Conservation (phyloP, 2,113 vertebrate species). For the Laterallus jamaicensis region DNA sequence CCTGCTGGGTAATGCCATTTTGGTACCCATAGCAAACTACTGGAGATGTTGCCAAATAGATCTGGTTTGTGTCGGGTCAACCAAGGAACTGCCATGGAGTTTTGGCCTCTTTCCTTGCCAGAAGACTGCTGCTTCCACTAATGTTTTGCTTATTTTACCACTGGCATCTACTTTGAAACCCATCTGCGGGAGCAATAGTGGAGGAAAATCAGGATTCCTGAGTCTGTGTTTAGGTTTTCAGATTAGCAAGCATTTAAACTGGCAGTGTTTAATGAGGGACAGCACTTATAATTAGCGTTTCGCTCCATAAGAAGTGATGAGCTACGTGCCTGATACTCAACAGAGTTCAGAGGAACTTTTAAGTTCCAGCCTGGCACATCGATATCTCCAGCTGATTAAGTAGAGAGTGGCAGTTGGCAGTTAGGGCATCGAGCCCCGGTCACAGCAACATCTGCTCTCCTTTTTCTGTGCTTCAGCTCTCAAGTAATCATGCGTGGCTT, state of each 20-base stretch:
- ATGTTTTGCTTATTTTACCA: neutral
- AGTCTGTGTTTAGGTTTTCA: neutral
- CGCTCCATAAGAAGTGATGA: neutral
- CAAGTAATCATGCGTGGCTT: neutral
- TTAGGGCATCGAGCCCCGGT: neutral
- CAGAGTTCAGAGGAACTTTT: neutral
- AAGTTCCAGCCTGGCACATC: neutral
- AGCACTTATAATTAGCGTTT: neutral
- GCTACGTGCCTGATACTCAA: neutral
- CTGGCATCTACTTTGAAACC: neutral
- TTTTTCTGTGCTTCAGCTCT: neutral
- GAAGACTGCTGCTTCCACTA: neutral
- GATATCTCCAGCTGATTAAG: neutral
- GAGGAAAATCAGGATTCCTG: neutral
- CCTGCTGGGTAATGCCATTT: neutral
- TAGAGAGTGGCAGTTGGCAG: constrained; percentile 4
- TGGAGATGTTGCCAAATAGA: neutral
- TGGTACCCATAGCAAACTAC: neutral
- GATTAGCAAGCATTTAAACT: neutral
- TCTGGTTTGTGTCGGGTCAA: neutral
- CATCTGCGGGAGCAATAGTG: neutral
- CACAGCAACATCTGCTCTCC: constrained; percentile 33
- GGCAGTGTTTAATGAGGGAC: neutral
- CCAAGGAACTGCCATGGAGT: neutral
- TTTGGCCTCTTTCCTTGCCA: neutral